Conservation (phyloP, 2,797 vertebrate genomes). For the Acanthiza pusilla region DNA sequence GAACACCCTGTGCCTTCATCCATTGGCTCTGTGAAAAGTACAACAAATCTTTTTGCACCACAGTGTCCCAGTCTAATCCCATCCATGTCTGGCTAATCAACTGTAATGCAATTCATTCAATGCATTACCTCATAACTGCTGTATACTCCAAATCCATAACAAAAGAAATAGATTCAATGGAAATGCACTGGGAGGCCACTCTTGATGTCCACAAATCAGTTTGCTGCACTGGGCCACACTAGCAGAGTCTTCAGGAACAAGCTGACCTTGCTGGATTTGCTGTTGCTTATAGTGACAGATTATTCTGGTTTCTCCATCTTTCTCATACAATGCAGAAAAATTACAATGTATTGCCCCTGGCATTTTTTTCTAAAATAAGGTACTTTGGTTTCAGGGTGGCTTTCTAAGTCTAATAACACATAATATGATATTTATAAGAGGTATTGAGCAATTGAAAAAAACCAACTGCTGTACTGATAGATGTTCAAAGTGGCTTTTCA, state of each 20-base stretch:
- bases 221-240: not conserved
- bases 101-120: not conserved
- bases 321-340: not conserved
- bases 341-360: not conserved
- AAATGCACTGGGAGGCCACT: not conserved
- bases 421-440: not conserved
- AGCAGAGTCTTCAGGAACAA: not conserved
- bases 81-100: not conserved
- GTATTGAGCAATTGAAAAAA: not conserved
- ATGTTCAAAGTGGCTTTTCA: not conserved
- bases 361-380: not conserved
- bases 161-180: not conserved
- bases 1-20: not conserved
- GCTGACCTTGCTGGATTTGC: not conserved
- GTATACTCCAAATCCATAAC: not conserved
- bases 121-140: not conserved
- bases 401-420: not conserved
- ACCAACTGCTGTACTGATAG: fast-evolving
- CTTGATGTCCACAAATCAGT: not conserved
- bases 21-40: not conserved
- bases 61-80: not conserved
- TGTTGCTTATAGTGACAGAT: not conserved
- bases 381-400: not conserved
- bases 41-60: not conserved
- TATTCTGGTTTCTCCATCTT: not conserved